A percentile compares a stretch with the other conserved stretches of the same genome.
Conservation (phyloP, 1,140 invertebrate genomes). For the Rhopalosiphum maidis region DNA sequence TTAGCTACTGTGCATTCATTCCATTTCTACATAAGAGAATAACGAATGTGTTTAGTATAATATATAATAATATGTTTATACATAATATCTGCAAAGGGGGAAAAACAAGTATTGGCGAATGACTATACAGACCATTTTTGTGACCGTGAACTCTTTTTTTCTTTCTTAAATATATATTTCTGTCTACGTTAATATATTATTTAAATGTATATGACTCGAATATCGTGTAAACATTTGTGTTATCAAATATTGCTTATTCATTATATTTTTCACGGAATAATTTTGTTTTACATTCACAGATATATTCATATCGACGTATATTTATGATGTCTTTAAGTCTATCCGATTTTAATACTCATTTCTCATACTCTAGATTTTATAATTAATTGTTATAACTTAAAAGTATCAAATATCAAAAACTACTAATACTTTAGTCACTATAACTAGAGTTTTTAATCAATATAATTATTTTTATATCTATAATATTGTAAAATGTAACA, state of each 20-base stretch:
- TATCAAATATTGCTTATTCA: background rate
- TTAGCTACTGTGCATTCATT: conserved; percentile 43
- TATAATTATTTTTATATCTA: background rate
- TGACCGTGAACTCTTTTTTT: background rate
- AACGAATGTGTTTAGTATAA: background rate
- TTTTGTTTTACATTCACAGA: background rate
- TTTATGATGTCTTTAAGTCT: background rate
- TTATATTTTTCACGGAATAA: background rate
- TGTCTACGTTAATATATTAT: background rate
- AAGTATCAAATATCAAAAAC: background rate
- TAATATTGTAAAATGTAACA: background rate
- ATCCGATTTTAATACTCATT: background rate
- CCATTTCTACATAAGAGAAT: background rate
- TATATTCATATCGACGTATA: background rate
- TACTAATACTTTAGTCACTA: too few species aligned
- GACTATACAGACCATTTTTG: background rate
- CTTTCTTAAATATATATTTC: background rate
- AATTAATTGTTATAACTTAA: background rate
- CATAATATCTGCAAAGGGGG: background rate
- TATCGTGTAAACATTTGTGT: background rate
- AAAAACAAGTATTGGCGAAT: background rate
- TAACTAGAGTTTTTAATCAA: background rate
- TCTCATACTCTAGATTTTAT: background rate
- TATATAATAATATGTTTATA: background rate
- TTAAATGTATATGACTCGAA: background rate